Percentiles rank a stretch among this genome's conserved stretches.
Conservation (phyloP, 2,113 vertebrate genomes). For the Periophthalmus modestus region DNA sequence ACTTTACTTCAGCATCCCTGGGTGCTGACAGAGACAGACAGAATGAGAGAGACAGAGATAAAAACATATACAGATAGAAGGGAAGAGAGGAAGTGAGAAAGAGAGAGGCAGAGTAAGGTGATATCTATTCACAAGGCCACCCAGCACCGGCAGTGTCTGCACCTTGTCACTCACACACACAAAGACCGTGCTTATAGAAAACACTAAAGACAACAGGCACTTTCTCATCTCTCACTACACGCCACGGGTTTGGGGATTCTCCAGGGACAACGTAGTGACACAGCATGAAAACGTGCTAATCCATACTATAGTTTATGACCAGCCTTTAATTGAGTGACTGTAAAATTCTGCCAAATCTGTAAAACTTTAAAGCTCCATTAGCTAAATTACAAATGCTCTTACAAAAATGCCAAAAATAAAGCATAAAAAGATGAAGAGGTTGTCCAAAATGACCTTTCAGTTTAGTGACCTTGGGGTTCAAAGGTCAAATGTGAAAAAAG, state of each 20-base stretch:
- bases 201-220: constrained; percentile 19
- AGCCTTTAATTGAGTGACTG: constrained; percentile 15
- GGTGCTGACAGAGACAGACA: no score
- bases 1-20: no score
- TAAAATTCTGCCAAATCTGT: constrained; percentile 41
- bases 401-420: constrained; percentile 4
- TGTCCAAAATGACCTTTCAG: constrained; percentile 37
- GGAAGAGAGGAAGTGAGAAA: not conserved
- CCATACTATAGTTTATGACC: constrained; percentile 10
- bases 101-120: constrained; percentile 54
- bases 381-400: constrained; percentile 31
- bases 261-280: not conserved
- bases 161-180: constrained; percentile 50
- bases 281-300: constrained; percentile 12
- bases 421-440: not conserved
- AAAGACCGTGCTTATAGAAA: constrained; percentile 28
- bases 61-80: no score
- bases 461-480: constrained; percentile 42
- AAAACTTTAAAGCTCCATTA: constrained; percentile 41
- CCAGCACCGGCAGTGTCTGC: constrained; percentile 57
- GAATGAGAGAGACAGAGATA: no score
- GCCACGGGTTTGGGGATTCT: not conserved
- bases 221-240: constrained; percentile 10
- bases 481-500: constrained; percentile 31
- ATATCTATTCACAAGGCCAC: constrained; percentile 58